A percentile compares a stretch with the other conserved stretches of the same genome.
Evolutionary conservation across 2,797 vertebrate species (phyloP).

Genomic region (Rachycentron canadum): DNA sequence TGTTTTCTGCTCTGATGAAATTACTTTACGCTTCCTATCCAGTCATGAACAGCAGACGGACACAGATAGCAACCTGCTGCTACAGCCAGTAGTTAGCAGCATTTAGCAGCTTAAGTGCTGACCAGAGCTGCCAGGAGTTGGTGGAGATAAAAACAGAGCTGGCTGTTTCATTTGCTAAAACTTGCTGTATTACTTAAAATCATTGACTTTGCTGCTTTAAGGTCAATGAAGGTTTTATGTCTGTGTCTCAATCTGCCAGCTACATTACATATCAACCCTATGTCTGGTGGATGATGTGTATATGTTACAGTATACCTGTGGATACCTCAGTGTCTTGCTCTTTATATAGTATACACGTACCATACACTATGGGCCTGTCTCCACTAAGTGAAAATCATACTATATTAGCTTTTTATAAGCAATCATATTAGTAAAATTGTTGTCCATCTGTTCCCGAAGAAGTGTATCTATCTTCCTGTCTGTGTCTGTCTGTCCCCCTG

Average conservation of each 20-base stretch:
- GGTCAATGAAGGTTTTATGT: neutral
- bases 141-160: neutral
- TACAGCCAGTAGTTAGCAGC: neutral
- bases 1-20: neutral
- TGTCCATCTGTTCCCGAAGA: neutral
- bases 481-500: conserved; percentile 1
- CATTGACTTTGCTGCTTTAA: neutral
- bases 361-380: neutral
- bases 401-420: neutral
- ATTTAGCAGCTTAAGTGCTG: neutral
- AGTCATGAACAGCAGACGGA: neutral
- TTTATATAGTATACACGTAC: too few species aligned
- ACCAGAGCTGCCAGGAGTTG: neutral
- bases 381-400: neutral
- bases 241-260: neutral
- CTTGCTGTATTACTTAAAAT: neutral
- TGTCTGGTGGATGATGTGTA: neutral
- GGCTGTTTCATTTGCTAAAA: neutral
- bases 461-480: conserved; percentile 1
- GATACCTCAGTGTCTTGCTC: too few species aligned
- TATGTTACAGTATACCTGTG: neutral
- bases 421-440: neutral
- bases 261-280: neutral
- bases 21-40: neutral
- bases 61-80: neutral